Base-by-base conservation (phyloP, 2,797 vertebrate genomes). In the Percopsis omiscomaycus region DNA sequence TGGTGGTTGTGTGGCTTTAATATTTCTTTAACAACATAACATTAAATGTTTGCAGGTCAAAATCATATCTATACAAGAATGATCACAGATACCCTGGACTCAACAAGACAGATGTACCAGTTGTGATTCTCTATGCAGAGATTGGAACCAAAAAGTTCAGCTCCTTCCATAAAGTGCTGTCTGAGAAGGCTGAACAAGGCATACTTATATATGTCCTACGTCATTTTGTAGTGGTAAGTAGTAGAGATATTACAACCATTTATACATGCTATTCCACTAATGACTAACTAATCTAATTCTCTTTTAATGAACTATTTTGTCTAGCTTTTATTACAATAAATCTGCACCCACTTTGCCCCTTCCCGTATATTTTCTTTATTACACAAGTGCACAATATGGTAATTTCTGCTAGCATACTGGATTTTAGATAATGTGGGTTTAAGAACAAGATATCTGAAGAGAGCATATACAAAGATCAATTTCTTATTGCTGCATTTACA, bases 71-170 rank as follows among this genome's bases (percentile, higher is more conserved):
- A 56, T 96, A 94, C 88, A 95, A 96, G 87, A 92, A 83, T 46
- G 98, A 99, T 77, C 98, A 98, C 86, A 94, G 78, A 74, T 98
- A 94, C 83, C 95, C 95, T 45, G 47, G 92, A 48, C 64, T 88
- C 47, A 94, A 92, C 78, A 90, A 91, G 64, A 91, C 93, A 2
- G 91, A 92, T 9, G 83, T 89, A 32, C 95, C 96, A 3, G 87
- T 97, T 46, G 91, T 93, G 77, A 85, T 99, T 82, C 94, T 99
- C 9, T 99, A 99, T 80, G 96, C 95, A 58, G 95, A 99, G 93
- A 90, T 98, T 27, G 98, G 98, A 74, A 99, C 96, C 0, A 96
- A 93, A 85, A 92, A 90, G 37, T 99, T 99, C 73, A 89, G 75
- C 57, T 88, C 86, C 49, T 98, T 99, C 87, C 98, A 99, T 78